These are phyloP conservation scores for Gymnobelideus leadbeateri DNA, from an alignment of 2,113 vertebrate species.

Conservation along the genomic window DNA sequence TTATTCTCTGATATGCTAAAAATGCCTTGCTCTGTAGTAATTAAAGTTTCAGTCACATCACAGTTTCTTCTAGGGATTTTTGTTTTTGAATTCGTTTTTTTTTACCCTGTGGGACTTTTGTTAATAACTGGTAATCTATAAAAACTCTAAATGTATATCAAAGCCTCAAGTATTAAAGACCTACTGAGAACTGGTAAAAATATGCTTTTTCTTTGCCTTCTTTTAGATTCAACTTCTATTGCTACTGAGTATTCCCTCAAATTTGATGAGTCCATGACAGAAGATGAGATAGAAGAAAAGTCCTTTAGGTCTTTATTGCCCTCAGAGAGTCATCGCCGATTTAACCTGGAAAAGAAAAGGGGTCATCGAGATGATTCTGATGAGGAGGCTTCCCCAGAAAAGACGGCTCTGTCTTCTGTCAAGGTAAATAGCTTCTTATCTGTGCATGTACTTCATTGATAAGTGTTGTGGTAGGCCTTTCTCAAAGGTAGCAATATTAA, in stretches of 20 bases:
- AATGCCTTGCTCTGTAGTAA: not conserved
- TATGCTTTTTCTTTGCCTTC: slow-evolving; percentile 46
- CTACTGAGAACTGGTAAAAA: slow-evolving; percentile 40
- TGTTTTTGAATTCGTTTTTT: not conserved
- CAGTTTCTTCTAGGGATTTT: slow-evolving; percentile 24
- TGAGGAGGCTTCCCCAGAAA: slow-evolving; percentile 88
- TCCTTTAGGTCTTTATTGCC: slow-evolving; percentile 96
- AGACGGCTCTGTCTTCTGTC: slow-evolving; percentile 80
- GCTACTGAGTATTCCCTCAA: slow-evolving; percentile 94
- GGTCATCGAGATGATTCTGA: slow-evolving; percentile 91
- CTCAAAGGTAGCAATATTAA: not conserved
- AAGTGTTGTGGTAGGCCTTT: not conserved
- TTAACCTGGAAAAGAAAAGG: slow-evolving; percentile 92
- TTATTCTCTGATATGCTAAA: not conserved
- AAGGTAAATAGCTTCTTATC: slow-evolving; percentile 84
- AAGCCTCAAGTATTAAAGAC: not conserved
- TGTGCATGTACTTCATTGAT: not conserved
- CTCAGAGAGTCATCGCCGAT: slow-evolving; percentile 94
- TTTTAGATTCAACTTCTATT: slow-evolving; percentile 89
- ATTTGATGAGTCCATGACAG: slow-evolving; percentile 96
- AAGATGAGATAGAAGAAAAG: slow-evolving; percentile 96
- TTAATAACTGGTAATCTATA: slow-evolving; percentile 17
- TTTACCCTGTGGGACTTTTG: not conserved
- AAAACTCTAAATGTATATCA: slow-evolving; percentile 14
- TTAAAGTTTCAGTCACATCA: not conserved